Evolutionary conservation across 1,140 invertebrate genomes (phyloP), one percentile per base, ranked within the genome.

Genomic region (Drosophila orosa): DNA sequence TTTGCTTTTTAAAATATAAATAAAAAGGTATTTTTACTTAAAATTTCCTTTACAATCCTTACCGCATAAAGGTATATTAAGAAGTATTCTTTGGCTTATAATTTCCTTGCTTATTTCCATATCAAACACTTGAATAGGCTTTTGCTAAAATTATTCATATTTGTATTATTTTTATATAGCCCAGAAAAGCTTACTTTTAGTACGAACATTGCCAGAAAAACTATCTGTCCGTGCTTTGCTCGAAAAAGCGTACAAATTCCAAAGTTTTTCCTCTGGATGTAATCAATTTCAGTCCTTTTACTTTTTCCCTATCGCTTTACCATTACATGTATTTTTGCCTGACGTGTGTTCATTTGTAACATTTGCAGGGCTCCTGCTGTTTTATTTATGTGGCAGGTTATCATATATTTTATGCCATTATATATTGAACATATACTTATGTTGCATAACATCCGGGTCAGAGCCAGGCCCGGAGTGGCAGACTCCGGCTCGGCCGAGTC

Each of bases 351-450:
- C 79, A 82, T 81, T 81, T 81, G 74, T 77, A 67, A 81, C 73
- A 62, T 72, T 54, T 35, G 19, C 50, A 6, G 50, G 50, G 19
- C 29, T 60, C 61, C 65, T 55, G 59, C 67, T 82, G 78, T 74
- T 78, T 82, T 82, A 82, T 82, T 82, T 82, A 54, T 54, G 31
- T 54, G 50, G 50, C 50, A 54, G 50, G 50, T 54, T 54, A 82
- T 75, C 72, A 82, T 75, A 82, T 78, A 82, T 82, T 78, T 78
- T 82, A 82, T 82, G 79, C 68, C 81, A 82, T 82, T 82, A 82
- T 82, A 82, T 82, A 82, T 82, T 82, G 79, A 82, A 78, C 79
- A 82, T 78, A 77, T 82, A 82, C 79, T 82, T 82, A 82, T 82
- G 79, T 81, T 74, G 67, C 79, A 81, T 81, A 82, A 78, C 78